These are phyloP conservation scores for Rhabdomys pumilio DNA, from an alignment of 2,797 vertebrate genomes.

Conservation along the genomic window DNA sequence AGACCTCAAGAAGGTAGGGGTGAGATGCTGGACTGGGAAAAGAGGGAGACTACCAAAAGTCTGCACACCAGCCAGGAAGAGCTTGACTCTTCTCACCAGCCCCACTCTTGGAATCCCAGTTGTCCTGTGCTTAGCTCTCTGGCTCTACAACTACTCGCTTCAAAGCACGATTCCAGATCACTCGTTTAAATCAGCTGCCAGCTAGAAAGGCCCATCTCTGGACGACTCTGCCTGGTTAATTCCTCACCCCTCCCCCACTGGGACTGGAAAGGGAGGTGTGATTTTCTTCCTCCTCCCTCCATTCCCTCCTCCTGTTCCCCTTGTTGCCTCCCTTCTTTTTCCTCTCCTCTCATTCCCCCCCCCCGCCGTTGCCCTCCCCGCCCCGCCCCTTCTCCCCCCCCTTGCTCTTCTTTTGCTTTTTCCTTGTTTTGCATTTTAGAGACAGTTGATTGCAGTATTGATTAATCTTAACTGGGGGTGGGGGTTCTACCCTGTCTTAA, in stretches of 20 bases:
- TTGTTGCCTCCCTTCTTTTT: no score
- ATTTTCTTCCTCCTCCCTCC: background rate
- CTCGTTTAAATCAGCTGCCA: background rate
- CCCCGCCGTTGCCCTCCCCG: background rate
- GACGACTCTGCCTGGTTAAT: background rate
- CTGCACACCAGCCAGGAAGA: background rate
- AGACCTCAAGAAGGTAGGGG: background rate
- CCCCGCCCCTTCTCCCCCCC: background rate
- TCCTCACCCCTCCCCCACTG: background rate
- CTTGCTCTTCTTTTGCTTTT: background rate
- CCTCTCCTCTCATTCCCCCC: no score
- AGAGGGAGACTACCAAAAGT: background rate
- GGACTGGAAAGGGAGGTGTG: background rate
- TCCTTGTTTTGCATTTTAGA: background rate
- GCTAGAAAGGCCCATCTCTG: background rate
- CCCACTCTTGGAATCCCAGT: background rate
- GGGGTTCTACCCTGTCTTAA: background rate
- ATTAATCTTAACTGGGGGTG: background rate
- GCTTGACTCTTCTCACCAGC: no score
- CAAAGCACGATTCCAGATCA: background rate
- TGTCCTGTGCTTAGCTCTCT: background rate
- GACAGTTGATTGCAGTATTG: background rate
- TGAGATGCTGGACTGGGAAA: background rate
- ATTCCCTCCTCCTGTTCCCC: no score
- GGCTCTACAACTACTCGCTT: background rate